Percentiles rank a stretch among this genome's conserved stretches.
Conservation (phyloP, 2,888 invertebrate genomes). For the Plebejus argus region DNA sequence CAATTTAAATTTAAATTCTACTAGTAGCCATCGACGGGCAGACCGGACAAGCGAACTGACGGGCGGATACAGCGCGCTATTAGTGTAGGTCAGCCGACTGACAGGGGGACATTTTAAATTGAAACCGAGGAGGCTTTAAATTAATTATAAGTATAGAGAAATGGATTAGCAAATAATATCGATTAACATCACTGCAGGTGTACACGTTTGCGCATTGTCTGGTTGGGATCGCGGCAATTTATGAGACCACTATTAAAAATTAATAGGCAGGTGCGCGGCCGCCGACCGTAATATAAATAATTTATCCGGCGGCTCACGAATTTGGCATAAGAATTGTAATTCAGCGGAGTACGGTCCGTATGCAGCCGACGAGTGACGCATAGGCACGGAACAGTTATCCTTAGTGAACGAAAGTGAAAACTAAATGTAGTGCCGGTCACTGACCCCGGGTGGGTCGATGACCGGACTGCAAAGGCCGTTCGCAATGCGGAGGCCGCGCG, state of each 20-base stretch:
- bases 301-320: conserved; percentile 12
- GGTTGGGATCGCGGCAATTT: not conserved
- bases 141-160: not conserved
- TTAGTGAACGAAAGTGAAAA: conserved; percentile 81
- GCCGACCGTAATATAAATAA: not conserved
- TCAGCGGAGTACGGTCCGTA: conserved; percentile 52
- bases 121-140: conserved; percentile 7
- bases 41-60: conserved; percentile 4
- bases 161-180: conserved; percentile 12
- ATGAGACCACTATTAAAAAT: not conserved
- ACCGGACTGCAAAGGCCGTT: conserved; percentile 81
- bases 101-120: not conserved
- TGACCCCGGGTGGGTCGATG: conserved; percentile 73
- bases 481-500: conserved; percentile 77
- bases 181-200: not conserved
- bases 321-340: conserved; percentile 51
- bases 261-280: conserved; percentile 8
- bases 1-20: not conserved
- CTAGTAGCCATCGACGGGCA: not conserved
- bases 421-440: conserved; percentile 75
- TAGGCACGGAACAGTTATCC: conserved; percentile 76
- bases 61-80: not conserved
- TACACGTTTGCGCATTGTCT: not conserved
- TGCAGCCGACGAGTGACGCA: conserved; percentile 47
- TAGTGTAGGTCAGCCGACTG: conserved; percentile 1